A percentile compares a stretch with the other conserved stretches of the same genome.
Conservation (phyloP, 1,140 invertebrate genomes). For the Cotesia chilonis region DNA sequence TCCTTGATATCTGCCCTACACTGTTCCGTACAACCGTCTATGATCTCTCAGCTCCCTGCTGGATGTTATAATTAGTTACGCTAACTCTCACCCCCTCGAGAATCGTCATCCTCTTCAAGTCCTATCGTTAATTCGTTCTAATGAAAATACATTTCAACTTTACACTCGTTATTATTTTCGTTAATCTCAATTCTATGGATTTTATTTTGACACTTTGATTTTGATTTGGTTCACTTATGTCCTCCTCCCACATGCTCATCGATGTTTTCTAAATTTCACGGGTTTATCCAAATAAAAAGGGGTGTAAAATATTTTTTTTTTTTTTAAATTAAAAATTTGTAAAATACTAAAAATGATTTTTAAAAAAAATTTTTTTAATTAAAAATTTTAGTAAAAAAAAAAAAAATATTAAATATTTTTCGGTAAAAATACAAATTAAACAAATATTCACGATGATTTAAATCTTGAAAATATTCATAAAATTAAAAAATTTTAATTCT, state of each 20-base stretch:
- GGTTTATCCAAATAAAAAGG: too few species aligned
- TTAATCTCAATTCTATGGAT: not conserved
- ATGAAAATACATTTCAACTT: constrained; percentile 29
- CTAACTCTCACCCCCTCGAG: constrained; percentile 20
- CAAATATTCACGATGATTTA: too few species aligned
- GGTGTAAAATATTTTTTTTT: too few species aligned
- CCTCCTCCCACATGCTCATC: not conserved
- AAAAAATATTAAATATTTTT: too few species aligned
- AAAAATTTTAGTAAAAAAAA: too few species aligned
- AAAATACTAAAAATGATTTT: too few species aligned
- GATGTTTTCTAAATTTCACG: not conserved
- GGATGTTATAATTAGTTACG: constrained; percentile 36
- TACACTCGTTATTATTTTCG: not conserved
- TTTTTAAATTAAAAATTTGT: too few species aligned
- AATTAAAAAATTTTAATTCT: too few species aligned
- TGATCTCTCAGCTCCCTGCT: not conserved
- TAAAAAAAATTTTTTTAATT: too few species aligned
- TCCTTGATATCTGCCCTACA: not conserved
- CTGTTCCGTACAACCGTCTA: not conserved
- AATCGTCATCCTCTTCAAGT: constrained; percentile 27
- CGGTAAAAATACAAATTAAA: too few species aligned
- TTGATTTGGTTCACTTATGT: not conserved
- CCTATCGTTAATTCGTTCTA: constrained; percentile 27
- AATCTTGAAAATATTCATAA: too few species aligned
- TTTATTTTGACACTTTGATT: not conserved